These are phyloP conservation scores for Chiloscyllium punctatum DNA, from an alignment of 2,797 vertebrate species.

Conservation along the genomic window DNA sequence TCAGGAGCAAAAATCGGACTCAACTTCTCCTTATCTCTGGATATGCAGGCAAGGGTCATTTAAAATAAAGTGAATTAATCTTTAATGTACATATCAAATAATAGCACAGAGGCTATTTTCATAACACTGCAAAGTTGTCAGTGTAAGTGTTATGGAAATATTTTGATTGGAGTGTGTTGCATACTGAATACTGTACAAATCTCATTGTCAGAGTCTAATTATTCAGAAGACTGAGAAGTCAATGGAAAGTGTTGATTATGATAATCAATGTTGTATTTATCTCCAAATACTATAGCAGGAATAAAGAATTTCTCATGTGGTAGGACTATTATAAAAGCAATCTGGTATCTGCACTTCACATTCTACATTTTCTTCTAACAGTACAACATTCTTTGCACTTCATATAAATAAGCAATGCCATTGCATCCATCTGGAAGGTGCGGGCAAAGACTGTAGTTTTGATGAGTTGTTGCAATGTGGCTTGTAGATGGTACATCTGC, in stretches of 20 bases:
- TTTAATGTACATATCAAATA: not conserved
- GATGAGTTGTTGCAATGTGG: no score
- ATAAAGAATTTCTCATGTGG: not conserved
- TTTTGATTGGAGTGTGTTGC: not conserved
- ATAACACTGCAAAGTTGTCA: not conserved
- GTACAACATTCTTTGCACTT: not conserved
- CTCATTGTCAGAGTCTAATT: not conserved
- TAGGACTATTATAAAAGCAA: not conserved
- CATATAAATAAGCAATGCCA: not conserved
- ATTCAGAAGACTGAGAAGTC: not conserved
- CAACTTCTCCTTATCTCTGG: not conserved
- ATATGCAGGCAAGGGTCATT: not conserved
- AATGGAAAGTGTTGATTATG: not conserved
- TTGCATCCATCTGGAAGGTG: not conserved
- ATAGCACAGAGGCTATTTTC: not conserved
- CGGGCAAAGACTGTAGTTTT: no score
- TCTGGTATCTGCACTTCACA: not conserved
- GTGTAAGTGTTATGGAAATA: not conserved
- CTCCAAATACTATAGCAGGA: not conserved
- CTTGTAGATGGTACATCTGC: no score
- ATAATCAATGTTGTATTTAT: not conserved
- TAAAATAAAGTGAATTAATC: not conserved
- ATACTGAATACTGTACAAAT: not conserved
- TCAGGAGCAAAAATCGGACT: not conserved
- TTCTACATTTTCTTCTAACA: not conserved